Evolutionary conservation across 2,888 invertebrate genomes (phyloP).

Genomic region (Ophonus ardosiacus): DNA sequence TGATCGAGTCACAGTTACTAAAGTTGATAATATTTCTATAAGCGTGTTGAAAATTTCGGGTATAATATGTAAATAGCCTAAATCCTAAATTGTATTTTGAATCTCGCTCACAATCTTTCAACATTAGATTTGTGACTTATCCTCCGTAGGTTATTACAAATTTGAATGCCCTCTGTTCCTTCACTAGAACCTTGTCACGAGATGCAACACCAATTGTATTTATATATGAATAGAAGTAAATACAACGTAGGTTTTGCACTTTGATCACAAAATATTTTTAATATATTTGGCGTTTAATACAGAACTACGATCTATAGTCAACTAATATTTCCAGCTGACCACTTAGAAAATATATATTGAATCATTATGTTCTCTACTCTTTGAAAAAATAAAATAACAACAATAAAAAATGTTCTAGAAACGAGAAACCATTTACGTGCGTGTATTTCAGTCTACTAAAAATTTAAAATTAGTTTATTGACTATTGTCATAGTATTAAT

Average conservation of each 20-base stretch:
- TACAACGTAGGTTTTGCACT: constrained; percentile 55
- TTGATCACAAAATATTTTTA: constrained; percentile 55
- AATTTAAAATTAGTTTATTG: too few species aligned
- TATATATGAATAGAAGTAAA: constrained; percentile 45
- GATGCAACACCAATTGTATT: constrained; percentile 57
- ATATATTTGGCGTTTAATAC: constrained; percentile 33
- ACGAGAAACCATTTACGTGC: neutral
- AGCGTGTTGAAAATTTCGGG: constrained; percentile 34
- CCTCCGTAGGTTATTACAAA: constrained; percentile 38
- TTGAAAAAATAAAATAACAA: neutral
- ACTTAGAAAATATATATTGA: neutral
- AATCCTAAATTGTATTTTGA: constrained; percentile 49
- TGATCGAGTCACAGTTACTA: constrained; percentile 30
- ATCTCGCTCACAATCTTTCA: constrained; percentile 54
- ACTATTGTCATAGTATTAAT: too few species aligned
- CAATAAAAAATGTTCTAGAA: neutral
- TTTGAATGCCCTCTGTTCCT: constrained; percentile 45
- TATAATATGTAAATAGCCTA: constrained; percentile 48
- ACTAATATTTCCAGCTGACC: constrained; percentile 9
- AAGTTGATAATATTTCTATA: constrained; percentile 41
- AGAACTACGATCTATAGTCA: neutral
- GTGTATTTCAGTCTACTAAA: neutral
- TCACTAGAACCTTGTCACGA: constrained; percentile 28
- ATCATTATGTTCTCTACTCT: neutral
- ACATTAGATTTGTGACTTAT: constrained; percentile 51